Base-by-base conservation (phyloP, 1,140 invertebrate genomes). In the Helicorthomorpha holstii region DNA sequence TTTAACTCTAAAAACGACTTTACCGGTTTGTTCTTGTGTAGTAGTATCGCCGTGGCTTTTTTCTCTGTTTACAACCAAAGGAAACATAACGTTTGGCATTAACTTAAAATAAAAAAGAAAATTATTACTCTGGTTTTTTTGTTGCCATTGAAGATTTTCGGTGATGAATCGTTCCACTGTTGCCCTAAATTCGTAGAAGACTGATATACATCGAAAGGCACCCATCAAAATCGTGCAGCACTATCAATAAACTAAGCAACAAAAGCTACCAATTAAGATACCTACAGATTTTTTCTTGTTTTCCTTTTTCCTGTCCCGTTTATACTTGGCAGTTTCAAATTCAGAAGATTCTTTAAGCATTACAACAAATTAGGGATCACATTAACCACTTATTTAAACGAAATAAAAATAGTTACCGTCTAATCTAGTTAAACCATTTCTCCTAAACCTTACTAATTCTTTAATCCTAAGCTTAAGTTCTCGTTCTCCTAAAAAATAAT, bases 391-490 rank as follows among this genome's bases (percentile, higher is more conserved):
- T 21, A 19, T 45, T 45, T 45, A 10, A 4, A 10, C 4, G 19
- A 44, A 44, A n/a, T 4, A 44, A 44, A n/a, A 48, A 29, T 4
- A 83, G 62, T 88, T 83, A 47, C 50, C 50, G 60, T 87, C 83
- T 22, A 82, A 75, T 47, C 77, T 75, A 3, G 81, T 82, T 42
- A 91, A 73, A 16, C 86, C 86, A 54, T 84, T 79, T 59, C 80
- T 78, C 19, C 85, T 72, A 69, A 89, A 60, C 58, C 62, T 80
- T 60, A 81, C 75, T 38, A 94, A 69, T 68, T 93, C 88, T 10
- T 80, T 78, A 22, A 92, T 74, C 49, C 86, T 74, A 57, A 82
- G 73, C 57, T 85, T 78, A 47, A 92, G 67, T 66, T 90, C 83
- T 61, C 81, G 77, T 69, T 92, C 87, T 55, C 81, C 66, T 68